Conservation (phyloP, 2,113 vertebrate species). For the Dolichallabes microphthalmus region DNA sequence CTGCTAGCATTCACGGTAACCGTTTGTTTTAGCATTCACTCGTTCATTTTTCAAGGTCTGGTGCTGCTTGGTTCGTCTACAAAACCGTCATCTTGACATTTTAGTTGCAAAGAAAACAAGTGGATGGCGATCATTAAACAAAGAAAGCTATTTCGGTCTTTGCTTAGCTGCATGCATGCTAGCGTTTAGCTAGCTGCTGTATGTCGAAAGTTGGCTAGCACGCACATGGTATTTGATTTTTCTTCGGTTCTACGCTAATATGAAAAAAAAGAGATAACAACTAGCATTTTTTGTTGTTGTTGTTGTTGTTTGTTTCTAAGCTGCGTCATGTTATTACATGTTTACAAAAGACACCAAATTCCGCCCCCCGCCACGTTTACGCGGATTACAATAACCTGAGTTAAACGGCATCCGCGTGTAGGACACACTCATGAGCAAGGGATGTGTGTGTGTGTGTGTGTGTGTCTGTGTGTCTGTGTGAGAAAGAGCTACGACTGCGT, state of each 20-base stretch:
- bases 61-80: neutral
- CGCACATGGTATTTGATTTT: too few relatives aligned
- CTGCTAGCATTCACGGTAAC: neutral
- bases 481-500: conserved; percentile 11
- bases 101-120: neutral
- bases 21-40: neutral
- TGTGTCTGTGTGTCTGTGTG: conserved; percentile 12
- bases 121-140: neutral
- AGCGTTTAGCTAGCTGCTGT: neutral
- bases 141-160: neutral
- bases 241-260: neutral
- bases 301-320: neutral
- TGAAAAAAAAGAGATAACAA: neutral
- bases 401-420: neutral
- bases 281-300: neutral
- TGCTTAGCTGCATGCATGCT: neutral
- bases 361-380: too few relatives aligned
- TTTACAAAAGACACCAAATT: neutral
- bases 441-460: neutral
- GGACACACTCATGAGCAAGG: neutral
- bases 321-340: neutral
- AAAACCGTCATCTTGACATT: neutral
- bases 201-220: neutral
- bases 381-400: neutral
- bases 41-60: neutral